phyloP scores from a whole-genome alignment of 2,888 invertebrate genomes.

The Ophion costatus region DNA sequence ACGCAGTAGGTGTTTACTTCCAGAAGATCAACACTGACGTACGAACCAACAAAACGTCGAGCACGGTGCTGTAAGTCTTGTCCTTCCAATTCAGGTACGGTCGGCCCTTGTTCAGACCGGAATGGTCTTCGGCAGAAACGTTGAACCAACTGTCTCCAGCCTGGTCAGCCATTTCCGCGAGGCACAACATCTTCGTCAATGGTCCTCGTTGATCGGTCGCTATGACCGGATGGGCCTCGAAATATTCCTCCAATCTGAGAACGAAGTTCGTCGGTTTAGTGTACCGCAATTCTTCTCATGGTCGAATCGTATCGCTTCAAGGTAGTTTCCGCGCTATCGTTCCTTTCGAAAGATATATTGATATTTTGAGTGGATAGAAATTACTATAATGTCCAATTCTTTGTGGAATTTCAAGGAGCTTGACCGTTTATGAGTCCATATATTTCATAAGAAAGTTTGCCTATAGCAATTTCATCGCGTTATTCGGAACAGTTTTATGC shows the following conservation, averaged over 20 bases:
- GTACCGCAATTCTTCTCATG: background rate
- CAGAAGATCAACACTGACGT: background rate
- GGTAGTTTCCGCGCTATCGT: too few species aligned
- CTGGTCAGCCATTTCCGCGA: constrained; percentile 52
- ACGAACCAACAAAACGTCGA: constrained; percentile 78
- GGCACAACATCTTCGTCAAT: constrained; percentile 57
- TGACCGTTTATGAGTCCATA: too few species aligned
- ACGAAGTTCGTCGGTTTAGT: background rate
- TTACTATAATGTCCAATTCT: too few species aligned
- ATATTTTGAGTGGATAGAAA: too few species aligned
- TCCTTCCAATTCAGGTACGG: constrained; percentile 76
- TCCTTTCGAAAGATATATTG: too few species aligned
- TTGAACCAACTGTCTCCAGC: constrained; percentile 71
- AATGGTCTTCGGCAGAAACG: constrained; percentile 54
- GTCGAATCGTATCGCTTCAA: too few species aligned
- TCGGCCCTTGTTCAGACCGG: constrained; percentile 60
- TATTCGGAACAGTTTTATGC: background rate
- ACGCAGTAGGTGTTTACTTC: background rate
- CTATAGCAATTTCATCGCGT: background rate
- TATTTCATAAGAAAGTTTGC: background rate
- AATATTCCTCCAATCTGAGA: constrained; percentile 63
- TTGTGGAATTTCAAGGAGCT: too few species aligned
- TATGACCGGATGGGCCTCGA: constrained; percentile 65
- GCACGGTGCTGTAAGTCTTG: constrained; percentile 73
- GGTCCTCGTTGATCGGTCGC: constrained; percentile 58